Evolutionary conservation across 2,113 vertebrate genomes (phyloP).

Genomic region (Xiphophorus couchianus): DNA sequence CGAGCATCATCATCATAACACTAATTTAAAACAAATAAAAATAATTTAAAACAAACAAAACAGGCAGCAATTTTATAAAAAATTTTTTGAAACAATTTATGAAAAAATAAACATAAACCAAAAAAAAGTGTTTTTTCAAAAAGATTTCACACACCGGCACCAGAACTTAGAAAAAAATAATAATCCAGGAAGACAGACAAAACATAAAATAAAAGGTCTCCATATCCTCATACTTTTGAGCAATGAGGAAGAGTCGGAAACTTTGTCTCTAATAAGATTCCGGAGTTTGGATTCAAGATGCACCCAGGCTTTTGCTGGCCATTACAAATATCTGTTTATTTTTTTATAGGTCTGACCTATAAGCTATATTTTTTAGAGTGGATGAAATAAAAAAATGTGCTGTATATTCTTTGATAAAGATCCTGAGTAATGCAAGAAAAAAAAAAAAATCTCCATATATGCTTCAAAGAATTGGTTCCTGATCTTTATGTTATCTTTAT

Average conservation of each 20-base stretch:
- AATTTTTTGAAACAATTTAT: too few relatives aligned
- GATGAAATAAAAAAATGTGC: too few relatives aligned
- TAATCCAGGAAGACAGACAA: neutral
- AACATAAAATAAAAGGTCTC: too few relatives aligned
- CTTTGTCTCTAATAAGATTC: neutral
- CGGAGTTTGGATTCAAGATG: too few relatives aligned
- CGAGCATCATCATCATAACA: neutral
- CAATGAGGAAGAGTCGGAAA: slow-evolving; percentile 40
- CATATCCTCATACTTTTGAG: slow-evolving; percentile 27
- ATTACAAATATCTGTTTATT: neutral
- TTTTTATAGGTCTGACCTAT: neutral
- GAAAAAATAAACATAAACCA: too few relatives aligned
- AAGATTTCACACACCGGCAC: too few relatives aligned
- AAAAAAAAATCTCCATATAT: too few relatives aligned
- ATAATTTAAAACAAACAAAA: neutral
- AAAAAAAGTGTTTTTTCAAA: too few relatives aligned
- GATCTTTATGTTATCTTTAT: neutral
- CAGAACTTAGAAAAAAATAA: neutral
- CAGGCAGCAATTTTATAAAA: neutral
- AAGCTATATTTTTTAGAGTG: neutral
- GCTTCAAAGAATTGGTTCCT: neutral
- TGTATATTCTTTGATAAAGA: too few relatives aligned
- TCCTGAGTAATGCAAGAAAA: too few relatives aligned
- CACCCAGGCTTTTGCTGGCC: neutral
- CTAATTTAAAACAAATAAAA: neutral